Evolutionary conservation across 2,888 invertebrate species (phyloP).

Genomic region (Cerastis rubricosa): DNA sequence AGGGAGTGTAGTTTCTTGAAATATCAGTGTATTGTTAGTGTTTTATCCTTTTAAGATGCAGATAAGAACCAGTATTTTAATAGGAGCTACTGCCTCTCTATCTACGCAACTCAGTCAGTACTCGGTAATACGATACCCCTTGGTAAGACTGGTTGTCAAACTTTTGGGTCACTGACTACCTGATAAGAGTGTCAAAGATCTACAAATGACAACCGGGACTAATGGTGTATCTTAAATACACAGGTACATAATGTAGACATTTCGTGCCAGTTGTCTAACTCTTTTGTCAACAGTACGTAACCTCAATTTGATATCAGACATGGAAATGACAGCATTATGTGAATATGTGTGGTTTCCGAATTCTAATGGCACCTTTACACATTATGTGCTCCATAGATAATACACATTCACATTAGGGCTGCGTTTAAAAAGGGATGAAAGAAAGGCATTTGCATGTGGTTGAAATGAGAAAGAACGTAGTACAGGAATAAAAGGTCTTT

Average conservation of each 20-base stretch:
- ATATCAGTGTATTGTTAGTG: neutral
- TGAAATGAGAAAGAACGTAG: neutral
- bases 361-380: slow-evolving; percentile 30
- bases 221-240: neutral
- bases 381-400: slow-evolving; percentile 32
- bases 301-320: slow-evolving; percentile 33
- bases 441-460: too few species aligned
- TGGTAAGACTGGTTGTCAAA: too few species aligned
- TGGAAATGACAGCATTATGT: slow-evolving; percentile 42
- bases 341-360: slow-evolving; percentile 36
- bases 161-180: too few species aligned
- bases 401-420: slow-evolving; percentile 30
- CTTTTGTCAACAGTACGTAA: slow-evolving; percentile 24
- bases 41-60: too few species aligned
- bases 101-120: too few species aligned
- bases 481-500: neutral
- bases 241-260: neutral
- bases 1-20: neutral
- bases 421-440: neutral
- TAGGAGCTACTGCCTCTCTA: too few species aligned
- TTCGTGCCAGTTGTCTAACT: neutral
- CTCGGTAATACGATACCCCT: too few species aligned
- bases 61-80: too few species aligned
- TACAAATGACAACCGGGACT: too few species aligned
- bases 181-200: too few species aligned